Evolutionary conservation across 2,888 invertebrate genomes (phyloP), one percentile per base, ranked within the genome.

Genomic region (Himalopsyche anomala): DNA sequence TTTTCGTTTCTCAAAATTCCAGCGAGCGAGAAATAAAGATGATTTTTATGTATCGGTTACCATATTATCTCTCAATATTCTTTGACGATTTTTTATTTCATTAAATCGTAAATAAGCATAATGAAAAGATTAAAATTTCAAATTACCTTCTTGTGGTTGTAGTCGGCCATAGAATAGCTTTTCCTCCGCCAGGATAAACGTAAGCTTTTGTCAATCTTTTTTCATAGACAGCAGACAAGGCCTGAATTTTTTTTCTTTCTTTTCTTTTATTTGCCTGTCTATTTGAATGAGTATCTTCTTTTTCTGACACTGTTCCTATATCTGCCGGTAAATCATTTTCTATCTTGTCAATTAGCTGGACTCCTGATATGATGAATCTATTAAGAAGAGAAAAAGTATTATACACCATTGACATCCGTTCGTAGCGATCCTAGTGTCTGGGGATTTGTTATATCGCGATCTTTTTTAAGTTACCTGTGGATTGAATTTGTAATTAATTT

Each of bases 321-420:
- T 36, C 74, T 74, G 15, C 5, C 36, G 5, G 36, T 74, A 12
- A 36, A 36, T 38, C 38, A 5, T 74, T 74, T 36, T 74, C 36
- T 15, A 74, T 15, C 19, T 74, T 38, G 36, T 74, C 36, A 36
- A 36, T 74, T 36, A 74, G 12, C 38, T 74, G 19, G 74, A 74
- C 74, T 12, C 74, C 74, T 1, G 74, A 74, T 38, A 74, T 74
- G 5, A 36, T 74, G 15, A 74, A 74, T 74, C 74, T 74, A 74
- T 74, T 28, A 2, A 74, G 15, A 38, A 74, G 38, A 9, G 5
- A 5, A 62, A 62, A 56, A 5, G 5, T 45, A 9, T 45, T 11
- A 9, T 45, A 2, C 45, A 11, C 5, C 5, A 62, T 28, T 11
- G 19, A 28, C 6, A n/a, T 19, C 3, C 2, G 28, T 28, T 2